Percentiles rank a stretch among this genome's conserved stretches.
phyloP scores from a whole-genome alignment of 2,797 vertebrate species.

The Ciconia nigra region DNA sequence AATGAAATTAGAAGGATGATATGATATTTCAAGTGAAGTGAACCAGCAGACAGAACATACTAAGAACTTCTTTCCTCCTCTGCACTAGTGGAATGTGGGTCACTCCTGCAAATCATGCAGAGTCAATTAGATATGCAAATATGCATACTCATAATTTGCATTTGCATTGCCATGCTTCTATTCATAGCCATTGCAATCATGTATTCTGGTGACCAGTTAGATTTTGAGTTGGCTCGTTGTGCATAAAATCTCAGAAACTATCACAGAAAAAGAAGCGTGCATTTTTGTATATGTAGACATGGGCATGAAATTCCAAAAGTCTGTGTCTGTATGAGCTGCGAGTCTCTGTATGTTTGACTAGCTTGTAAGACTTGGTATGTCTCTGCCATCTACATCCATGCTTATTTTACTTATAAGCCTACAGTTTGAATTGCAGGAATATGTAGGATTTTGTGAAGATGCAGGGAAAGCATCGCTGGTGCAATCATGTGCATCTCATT shows the following conservation, averaged over 20 bases:
- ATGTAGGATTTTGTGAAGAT: not conserved
- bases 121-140: not conserved
- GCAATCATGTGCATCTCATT: not conserved
- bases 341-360: not conserved
- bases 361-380: not conserved
- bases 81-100: not conserved
- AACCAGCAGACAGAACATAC: not conserved
- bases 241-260: not conserved
- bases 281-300: not conserved
- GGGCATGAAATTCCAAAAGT: not conserved
- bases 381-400: not conserved
- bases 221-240: not conserved
- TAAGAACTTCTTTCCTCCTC: not conserved
- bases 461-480: not conserved
- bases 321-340: not conserved
- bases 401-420: not conserved
- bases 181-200: not conserved
- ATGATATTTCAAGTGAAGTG: not conserved
- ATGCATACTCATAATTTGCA: not conserved
- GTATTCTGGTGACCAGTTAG: not conserved
- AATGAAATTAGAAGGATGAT: not conserved
- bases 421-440: not conserved
- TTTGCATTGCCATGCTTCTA: not conserved
- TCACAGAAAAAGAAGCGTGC: not conserved
- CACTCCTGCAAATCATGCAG: not conserved